Base-by-base conservation (phyloP, 1,140 invertebrate genomes). In the Sycophaga agraensis region DNA sequence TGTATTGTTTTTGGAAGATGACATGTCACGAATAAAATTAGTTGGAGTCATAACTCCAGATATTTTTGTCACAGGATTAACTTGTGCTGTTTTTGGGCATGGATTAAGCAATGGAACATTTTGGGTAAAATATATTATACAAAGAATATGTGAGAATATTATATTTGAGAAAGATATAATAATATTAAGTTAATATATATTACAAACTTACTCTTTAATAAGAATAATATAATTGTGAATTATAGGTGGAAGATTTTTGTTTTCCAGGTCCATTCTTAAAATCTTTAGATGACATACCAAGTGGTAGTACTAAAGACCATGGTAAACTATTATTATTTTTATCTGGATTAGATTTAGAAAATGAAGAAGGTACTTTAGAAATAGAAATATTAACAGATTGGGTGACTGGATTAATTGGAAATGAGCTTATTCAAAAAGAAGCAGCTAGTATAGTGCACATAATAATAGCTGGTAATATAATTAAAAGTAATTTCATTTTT, bases 1-100 rank as follows among this genome's bases (percentile, higher is more conserved):
- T 80, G 84, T 84, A 67, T 72, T 97, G 21, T 93, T 94, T 58
- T 80, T 98, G 45, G 95, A 98, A 82, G 94, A 97, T 85, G 92
- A 96, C 73, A 74, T 92, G 28, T 91, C 97, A 74, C 86, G 94
- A 69, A 91, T 96, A 62, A 85, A 88, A 63, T 76, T 98, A 49
- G 73, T 85, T 61, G 89, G 91, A 11, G 84, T 87, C 63, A 77
- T 83, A 59, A 72, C 85, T 78, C 69, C 83, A 6, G 77, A 84
- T 63, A 74, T 84, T 35, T 70, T 90, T 58, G 87, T 91, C 2
- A 92, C 90, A 19, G 91, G 91, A n/a, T 81, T 91, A 43, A 84
- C 90, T 39, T 89, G 89, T 79, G 92, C 90, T 34, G 73, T 93
- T 14, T 75, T 89, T 39, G 92, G 92, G 59, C 79, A 79, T 49